These are phyloP conservation scores for Brachyhypopomus gauderio DNA, from an alignment of 2,113 vertebrate genomes.

Conservation along the genomic window DNA sequence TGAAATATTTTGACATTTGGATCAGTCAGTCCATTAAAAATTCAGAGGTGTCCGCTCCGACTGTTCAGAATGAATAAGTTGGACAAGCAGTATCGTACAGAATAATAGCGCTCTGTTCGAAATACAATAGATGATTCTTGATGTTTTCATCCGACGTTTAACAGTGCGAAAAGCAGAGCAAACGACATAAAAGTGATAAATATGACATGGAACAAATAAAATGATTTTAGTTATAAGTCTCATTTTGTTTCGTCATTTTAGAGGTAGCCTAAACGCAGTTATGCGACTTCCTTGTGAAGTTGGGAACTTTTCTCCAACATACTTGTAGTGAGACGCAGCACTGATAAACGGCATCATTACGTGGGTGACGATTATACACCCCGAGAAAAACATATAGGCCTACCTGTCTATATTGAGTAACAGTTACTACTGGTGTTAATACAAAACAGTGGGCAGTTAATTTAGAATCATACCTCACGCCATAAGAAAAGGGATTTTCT, in stretches of 20 bases:
- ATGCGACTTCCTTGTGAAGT: background rate
- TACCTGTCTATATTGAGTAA: background rate
- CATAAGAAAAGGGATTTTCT: slow-evolving; percentile 2
- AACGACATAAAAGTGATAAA: background rate
- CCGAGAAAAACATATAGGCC: background rate
- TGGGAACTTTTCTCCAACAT: background rate
- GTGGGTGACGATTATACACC: background rate
- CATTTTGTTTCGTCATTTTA: too few relatives aligned
- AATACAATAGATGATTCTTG: slow-evolving; percentile 19
- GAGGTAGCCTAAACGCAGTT: too few relatives aligned
- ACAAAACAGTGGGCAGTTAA: background rate
- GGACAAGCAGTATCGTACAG: slow-evolving; percentile 7
- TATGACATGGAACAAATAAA: background rate
- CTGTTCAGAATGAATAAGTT: background rate
- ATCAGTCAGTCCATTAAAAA: slow-evolving; percentile 17
- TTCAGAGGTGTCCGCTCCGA: slow-evolving; percentile 15
- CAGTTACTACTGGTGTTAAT: background rate
- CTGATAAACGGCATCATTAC: background rate
- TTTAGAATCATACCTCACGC: background rate
- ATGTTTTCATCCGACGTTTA: background rate
- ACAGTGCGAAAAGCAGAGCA: background rate
- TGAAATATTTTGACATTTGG: background rate
- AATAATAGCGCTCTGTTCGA: slow-evolving; percentile 35
- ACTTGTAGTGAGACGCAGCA: background rate
- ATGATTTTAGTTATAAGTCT: background rate